A percentile compares a stretch with the other conserved stretches of the same genome.
Evolutionary conservation across 2,888 invertebrate species (phyloP).

Genomic region (Oligia strigilis): DNA sequence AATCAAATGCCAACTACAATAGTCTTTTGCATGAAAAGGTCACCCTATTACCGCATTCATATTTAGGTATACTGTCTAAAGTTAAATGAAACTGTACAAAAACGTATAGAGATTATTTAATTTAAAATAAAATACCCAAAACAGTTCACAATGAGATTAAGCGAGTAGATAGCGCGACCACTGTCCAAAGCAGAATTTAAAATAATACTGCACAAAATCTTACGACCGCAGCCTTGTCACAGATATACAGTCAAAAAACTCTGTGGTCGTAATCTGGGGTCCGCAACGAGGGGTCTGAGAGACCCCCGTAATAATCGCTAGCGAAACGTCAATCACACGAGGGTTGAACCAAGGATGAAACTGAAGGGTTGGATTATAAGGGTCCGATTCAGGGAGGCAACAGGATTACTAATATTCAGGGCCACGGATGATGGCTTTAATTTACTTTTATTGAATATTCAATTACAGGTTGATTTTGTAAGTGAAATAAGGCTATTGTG

Average conservation of each 20-base stretch:
- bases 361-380: slow-evolving; percentile 89
- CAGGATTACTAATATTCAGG: slow-evolving; percentile 86
- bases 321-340: slow-evolving; percentile 86
- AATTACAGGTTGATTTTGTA: slow-evolving; percentile 75
- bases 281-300: slow-evolving; percentile 72
- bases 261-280: slow-evolving; percentile 78
- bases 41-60: neutral
- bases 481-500: slow-evolving; percentile 37
- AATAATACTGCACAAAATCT: slow-evolving; percentile 57
- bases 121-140: slow-evolving; percentile 22
- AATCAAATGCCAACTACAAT: neutral
- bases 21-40: neutral
- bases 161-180: slow-evolving; percentile 19
- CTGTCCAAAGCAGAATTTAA: slow-evolving; percentile 30
- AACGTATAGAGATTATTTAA: slow-evolving; percentile 16
- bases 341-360: slow-evolving; percentile 81
- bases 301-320: slow-evolving; percentile 79
- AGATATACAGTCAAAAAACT: slow-evolving; percentile 66
- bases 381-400: slow-evolving; percentile 84
- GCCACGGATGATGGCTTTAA: slow-evolving; percentile 81
- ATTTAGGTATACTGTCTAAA: neutral
- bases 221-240: slow-evolving; percentile 55
- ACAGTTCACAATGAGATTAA: slow-evolving; percentile 38
- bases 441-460: slow-evolving; percentile 83
- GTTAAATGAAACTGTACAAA: slow-evolving; percentile 10